Evolutionary conservation across 2,113 vertebrate genomes (phyloP).

Genomic region (Cnemophilus loriae): DNA sequence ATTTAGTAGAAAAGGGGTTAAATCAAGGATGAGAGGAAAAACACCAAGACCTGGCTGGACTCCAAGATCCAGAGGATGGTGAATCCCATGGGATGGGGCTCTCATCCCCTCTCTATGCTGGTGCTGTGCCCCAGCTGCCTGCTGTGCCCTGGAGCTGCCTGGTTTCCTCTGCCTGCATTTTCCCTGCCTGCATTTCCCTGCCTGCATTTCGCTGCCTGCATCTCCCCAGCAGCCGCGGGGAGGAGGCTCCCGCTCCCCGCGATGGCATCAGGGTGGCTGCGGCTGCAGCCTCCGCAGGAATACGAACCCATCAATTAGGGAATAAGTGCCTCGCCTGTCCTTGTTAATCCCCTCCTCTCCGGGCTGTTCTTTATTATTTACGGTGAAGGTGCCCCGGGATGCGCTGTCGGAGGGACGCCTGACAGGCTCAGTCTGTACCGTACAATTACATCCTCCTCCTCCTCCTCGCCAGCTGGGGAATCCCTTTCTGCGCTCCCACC

Average conservation of each 20-base stretch:
- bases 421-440: not conserved
- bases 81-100: not conserved
- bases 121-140: not conserved
- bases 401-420: not conserved
- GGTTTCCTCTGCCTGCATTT: not conserved
- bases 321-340: not conserved
- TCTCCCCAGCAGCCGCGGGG: not conserved
- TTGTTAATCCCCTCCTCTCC: conserved; percentile 24
- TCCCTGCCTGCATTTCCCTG: fast-evolving
- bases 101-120: not conserved
- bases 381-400: not conserved
- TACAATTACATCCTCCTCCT: not conserved
- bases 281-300: not conserved
- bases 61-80: not conserved
- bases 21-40: not conserved
- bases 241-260: not conserved
- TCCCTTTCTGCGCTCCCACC: not conserved
- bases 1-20: not conserved
- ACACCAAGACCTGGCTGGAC: fast-evolving
- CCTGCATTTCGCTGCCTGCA: not conserved
- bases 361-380: conserved; percentile 22
- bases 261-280: not conserved
- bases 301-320: conserved; percentile 3
- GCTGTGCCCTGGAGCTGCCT: not conserved
- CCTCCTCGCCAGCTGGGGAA: not conserved